Conservation (phyloP, 2,113 vertebrate genomes). For the Opisthocomus hoazin region DNA sequence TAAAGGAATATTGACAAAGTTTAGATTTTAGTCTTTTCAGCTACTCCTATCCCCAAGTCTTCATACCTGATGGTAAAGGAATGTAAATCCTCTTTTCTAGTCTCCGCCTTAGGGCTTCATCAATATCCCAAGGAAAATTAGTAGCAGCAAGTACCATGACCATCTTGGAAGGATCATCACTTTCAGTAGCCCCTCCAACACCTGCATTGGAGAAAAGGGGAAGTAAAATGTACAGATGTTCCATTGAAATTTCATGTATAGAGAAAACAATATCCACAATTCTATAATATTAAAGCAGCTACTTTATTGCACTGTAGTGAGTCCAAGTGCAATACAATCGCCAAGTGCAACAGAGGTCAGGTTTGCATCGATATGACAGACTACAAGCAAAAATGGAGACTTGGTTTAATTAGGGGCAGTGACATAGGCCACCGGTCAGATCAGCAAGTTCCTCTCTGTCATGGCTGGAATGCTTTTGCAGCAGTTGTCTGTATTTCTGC, state of each 20-base stretch:
- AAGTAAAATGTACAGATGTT: neutral
- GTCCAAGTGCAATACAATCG: neutral
- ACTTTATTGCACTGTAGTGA: neutral
- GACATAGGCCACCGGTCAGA: neutral
- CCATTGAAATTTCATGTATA: neutral
- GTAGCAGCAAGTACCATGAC: slow-evolving; percentile 98
- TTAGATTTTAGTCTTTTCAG: neutral
- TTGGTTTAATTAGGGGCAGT: neutral
- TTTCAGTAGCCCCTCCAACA: slow-evolving; percentile 92
- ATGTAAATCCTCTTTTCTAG: slow-evolving; percentile 98
- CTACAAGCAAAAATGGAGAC: neutral
- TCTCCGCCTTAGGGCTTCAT: slow-evolving; percentile 91
- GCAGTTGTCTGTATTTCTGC: neutral
- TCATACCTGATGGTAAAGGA: slow-evolving; percentile 92
- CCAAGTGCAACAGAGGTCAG: neutral
- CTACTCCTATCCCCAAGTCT: neutral
- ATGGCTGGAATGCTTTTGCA: neutral
- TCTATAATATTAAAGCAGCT: neutral
- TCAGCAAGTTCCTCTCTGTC: neutral
- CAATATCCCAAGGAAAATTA: slow-evolving; percentile 99
- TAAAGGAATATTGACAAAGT: neutral
- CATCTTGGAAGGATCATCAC: slow-evolving; percentile 97
- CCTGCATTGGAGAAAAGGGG: slow-evolving; percentile 67
- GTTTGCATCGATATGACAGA: neutral
- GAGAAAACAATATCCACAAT: neutral